phyloP scores from a whole-genome alignment of 2,888 invertebrate species.

The Drosophila barbarae region DNA sequence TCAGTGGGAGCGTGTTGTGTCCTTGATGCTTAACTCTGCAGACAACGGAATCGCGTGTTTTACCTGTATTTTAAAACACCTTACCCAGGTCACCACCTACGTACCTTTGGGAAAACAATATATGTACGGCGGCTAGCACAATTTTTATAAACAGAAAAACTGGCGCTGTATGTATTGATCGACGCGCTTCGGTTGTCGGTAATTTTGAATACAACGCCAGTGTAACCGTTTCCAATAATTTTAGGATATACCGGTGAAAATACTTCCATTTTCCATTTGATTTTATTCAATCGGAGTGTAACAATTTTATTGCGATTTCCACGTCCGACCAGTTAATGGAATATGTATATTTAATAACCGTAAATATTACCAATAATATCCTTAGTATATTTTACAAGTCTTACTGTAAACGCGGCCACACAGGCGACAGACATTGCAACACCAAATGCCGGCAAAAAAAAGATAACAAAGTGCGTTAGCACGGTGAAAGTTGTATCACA shows the following conservation, averaged over 20 bases:
- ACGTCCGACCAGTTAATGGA: not conserved
- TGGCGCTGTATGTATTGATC: not conserved
- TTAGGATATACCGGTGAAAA: not conserved
- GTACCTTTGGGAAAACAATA: constrained; percentile 13
- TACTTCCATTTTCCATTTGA: not conserved
- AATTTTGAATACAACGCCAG: constrained; percentile 18
- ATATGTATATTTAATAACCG: not conserved
- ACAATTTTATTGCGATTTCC: not conserved
- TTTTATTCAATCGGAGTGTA: not conserved
- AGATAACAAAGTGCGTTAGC: constrained; percentile 38
- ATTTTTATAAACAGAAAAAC: not conserved
- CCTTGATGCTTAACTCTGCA: constrained; percentile 19
- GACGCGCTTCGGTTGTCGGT: constrained; percentile 28
- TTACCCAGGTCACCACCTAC: constrained; percentile 10
- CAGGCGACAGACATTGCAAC: constrained; percentile 17
- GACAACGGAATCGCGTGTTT: not conserved
- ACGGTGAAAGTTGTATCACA: constrained; percentile 26
- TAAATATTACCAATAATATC: not conserved
- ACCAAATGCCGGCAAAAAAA: constrained; percentile 34
- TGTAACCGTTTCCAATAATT: constrained; percentile 4
- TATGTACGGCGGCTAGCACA: not conserved
- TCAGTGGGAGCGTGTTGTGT: constrained; percentile 8
- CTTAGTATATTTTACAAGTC: not conserved
- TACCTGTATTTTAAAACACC: constrained; percentile 14
- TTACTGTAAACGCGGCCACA: not conserved